Percentiles rank a stretch among this genome's conserved stretches.
These are phyloP conservation scores for Dendrolimus kikuchii DNA, from an alignment of 1,140 invertebrate species.

Conservation along the genomic window DNA sequence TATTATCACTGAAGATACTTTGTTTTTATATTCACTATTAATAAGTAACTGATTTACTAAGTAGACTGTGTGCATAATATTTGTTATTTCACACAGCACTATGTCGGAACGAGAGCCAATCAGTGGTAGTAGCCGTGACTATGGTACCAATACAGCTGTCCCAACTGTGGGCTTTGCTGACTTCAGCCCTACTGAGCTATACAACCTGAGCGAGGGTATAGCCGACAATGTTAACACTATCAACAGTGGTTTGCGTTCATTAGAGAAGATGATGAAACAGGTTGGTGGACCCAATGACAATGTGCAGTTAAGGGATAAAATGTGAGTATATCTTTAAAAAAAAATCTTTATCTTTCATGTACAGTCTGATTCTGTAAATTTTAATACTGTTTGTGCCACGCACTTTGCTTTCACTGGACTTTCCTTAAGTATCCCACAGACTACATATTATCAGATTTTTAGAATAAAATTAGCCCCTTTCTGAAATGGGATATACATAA, in stretches of 20 bases:
- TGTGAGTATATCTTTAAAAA: constrained; percentile 32
- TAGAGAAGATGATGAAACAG: constrained; percentile 83
- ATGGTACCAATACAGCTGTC: constrained; percentile 67
- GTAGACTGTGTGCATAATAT: too few species aligned
- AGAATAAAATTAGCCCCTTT: too few species aligned
- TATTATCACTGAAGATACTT: too few species aligned
- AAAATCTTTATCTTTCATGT: not conserved
- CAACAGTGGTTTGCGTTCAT: constrained; percentile 77
- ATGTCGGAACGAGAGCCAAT: constrained; percentile 62
- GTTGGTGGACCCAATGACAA: constrained; percentile 84
- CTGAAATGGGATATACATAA: too few species aligned
- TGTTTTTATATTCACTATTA: too few species aligned
- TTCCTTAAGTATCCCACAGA: too few species aligned
- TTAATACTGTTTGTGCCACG: too few species aligned
- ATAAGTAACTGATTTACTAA: too few species aligned
- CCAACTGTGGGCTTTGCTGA: constrained; percentile 78
- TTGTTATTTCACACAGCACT: constrained; percentile 19
- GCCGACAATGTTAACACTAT: constrained; percentile 86
- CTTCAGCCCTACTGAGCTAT: constrained; percentile 82
- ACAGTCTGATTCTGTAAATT: too few species aligned
- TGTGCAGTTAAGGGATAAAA: constrained; percentile 56
- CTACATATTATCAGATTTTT: too few species aligned
- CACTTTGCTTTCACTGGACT: too few species aligned
- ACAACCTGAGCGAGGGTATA: constrained; percentile 82
- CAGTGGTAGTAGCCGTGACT: constrained; percentile 63